Evolutionary conservation across 2,888 invertebrate genomes (phyloP).

Genomic region (Micropterix aruncella): DNA sequence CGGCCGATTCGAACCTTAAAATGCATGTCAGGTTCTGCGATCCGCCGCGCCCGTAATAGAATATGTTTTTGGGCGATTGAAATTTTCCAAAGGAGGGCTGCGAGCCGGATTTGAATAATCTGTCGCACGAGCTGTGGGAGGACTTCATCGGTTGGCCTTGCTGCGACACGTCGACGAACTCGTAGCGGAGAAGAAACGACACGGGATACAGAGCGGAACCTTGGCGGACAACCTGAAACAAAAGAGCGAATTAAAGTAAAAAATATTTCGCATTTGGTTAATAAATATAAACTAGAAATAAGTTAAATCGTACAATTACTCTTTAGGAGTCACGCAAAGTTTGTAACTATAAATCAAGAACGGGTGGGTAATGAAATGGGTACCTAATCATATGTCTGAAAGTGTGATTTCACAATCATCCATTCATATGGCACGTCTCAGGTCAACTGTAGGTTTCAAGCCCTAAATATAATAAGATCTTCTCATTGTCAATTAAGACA

Average conservation of each 20-base stretch:
- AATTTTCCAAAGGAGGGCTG: constrained; percentile 46
- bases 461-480: too few relatives aligned
- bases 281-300: too few relatives aligned
- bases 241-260: constrained; percentile 3
- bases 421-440: too few relatives aligned
- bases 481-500: too few relatives aligned
- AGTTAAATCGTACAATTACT: too few relatives aligned
- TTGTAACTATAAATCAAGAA: too few relatives aligned
- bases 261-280: too few relatives aligned
- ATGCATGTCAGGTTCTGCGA: constrained; percentile 60
- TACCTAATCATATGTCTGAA: too few relatives aligned
- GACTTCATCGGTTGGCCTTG: constrained; percentile 44
- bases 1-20: constrained; percentile 58
- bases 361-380: too few relatives aligned
- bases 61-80: constrained; percentile 65
- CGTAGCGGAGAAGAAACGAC: constrained; percentile 64
- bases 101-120: constrained; percentile 40
- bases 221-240: constrained; percentile 45
- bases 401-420: too few relatives aligned
- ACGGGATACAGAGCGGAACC: constrained; percentile 70
- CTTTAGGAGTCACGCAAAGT: too few relatives aligned
- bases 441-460: too few relatives aligned
- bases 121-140: constrained; percentile 48
- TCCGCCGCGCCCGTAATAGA: constrained; percentile 72
- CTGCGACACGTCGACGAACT: constrained; percentile 64